phyloP scores from a whole-genome alignment of 2,888 invertebrate genomes.

The Gisinianus flammeolus region DNA sequence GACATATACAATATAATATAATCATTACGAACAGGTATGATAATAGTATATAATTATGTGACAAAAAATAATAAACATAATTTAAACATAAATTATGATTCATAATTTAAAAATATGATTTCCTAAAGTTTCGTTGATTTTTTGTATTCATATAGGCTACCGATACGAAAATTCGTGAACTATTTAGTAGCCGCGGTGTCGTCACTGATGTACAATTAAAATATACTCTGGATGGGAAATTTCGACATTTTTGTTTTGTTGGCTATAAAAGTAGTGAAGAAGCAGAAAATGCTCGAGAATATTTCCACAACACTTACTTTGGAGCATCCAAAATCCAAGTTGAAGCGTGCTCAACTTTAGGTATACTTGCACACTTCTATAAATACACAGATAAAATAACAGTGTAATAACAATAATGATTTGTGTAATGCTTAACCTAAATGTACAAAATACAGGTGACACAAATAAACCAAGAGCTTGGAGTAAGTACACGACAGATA shows the following conservation, averaged over 20 bases:
- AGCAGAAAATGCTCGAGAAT: slow-evolving; percentile 76
- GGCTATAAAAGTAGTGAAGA: slow-evolving; percentile 84
- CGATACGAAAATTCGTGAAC: slow-evolving; percentile 74
- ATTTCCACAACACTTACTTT: slow-evolving; percentile 84
- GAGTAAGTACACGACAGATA: slow-evolving; percentile 79
- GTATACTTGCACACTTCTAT: slow-evolving; percentile 43
- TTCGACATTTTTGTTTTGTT: slow-evolving; percentile 91
- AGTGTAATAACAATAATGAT: no score
- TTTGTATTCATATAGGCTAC: slow-evolving; percentile 70
- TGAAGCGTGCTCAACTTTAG: slow-evolving; percentile 65
- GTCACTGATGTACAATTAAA: slow-evolving; percentile 94
- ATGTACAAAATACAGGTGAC: slow-evolving; percentile 62
- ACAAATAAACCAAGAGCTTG: slow-evolving; percentile 83
- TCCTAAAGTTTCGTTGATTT: neutral
- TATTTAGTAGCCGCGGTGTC: slow-evolving; percentile 80
- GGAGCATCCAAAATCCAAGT: slow-evolving; percentile 82
- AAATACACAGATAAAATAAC: no score
- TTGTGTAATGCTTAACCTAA: no score
- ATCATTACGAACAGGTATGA: neutral
- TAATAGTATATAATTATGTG: neutral
- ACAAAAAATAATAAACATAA: neutral
- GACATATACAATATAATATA: neutral
- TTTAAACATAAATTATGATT: neutral
- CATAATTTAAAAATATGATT: neutral
- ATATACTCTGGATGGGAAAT: slow-evolving; percentile 87